phyloP scores from a whole-genome alignment of 2,888 invertebrate genomes.

The Oxycera nigricornis region DNA sequence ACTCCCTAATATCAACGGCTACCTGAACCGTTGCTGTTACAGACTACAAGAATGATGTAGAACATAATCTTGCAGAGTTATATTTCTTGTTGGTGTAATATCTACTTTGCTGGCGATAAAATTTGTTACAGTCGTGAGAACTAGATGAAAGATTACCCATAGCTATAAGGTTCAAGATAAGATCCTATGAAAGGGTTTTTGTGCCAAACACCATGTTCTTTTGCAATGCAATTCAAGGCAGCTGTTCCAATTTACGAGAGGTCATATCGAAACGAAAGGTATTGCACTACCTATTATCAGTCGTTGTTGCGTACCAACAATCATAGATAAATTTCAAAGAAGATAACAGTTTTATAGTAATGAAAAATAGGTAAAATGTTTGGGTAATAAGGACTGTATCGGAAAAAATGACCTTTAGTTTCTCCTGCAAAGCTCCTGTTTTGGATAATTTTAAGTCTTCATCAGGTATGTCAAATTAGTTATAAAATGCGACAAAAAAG shows the following conservation, averaged over 20 bases:
- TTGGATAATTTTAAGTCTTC: no score
- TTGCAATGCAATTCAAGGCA: conserved; percentile 23
- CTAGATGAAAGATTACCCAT: conserved; percentile 46
- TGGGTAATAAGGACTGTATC: no score
- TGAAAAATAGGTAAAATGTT: no score
- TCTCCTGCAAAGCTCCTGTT: no score
- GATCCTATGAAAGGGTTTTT: conserved; percentile 45
- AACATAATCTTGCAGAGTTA: conserved; percentile 45
- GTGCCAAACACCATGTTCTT: conserved; percentile 42
- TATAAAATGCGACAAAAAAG: no score
- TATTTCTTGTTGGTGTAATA: conserved; percentile 46
- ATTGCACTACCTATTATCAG: no score
- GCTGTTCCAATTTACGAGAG: conserved; percentile 25
- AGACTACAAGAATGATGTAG: conserved; percentile 42
- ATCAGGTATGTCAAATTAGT: no score
- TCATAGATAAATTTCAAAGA: no score
- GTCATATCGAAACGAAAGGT: conserved; percentile 4
- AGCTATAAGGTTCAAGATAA: conserved; percentile 25
- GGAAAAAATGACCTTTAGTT: no score
- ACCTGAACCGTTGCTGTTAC: conserved; percentile 34
- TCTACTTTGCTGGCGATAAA: conserved; percentile 47
- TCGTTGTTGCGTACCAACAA: no score
- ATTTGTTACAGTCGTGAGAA: conserved; percentile 48
- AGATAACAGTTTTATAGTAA: no score
- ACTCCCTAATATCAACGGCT: conserved; percentile 6